These are phyloP conservation scores for Anas bahamensis DNA, from an alignment of 2,797 vertebrate genomes.

Conservation along the genomic window DNA sequence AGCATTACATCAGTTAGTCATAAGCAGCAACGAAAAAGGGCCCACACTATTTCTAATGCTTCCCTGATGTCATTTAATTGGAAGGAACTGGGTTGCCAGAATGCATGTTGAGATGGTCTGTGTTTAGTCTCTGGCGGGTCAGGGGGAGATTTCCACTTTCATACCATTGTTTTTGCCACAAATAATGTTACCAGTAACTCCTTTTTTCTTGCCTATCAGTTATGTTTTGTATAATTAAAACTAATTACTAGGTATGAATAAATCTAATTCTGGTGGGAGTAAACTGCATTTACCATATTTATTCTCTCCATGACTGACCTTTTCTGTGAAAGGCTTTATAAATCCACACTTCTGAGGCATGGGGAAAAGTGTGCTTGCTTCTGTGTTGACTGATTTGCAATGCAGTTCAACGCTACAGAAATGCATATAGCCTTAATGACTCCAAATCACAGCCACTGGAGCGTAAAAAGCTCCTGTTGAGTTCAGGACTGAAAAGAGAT, in stretches of 20 bases:
- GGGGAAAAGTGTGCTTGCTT: neutral
- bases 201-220: constrained; percentile 6
- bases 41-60: constrained; percentile 25
- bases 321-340: constrained; percentile 23
- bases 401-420: neutral
- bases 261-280: constrained; percentile 32
- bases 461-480: neutral
- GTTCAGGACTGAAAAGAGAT: neutral
- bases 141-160: neutral
- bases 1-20: constrained; percentile 50
- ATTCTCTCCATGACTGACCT: constrained; percentile 30
- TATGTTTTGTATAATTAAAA: constrained; percentile 39
- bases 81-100: neutral
- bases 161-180: neutral
- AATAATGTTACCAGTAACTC: neutral
- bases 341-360: neutral
- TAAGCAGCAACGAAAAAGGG: constrained; percentile 15
- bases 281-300: constrained; percentile 25
- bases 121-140: neutral
- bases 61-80: constrained; percentile 17
- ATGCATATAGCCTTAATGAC: neutral
- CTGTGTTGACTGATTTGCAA: neutral
- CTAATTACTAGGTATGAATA: constrained; percentile 38
- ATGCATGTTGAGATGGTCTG: neutral
- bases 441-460: neutral